phyloP scores from a whole-genome alignment of 2,797 vertebrate genomes.

The Acanthornis magna region DNA sequence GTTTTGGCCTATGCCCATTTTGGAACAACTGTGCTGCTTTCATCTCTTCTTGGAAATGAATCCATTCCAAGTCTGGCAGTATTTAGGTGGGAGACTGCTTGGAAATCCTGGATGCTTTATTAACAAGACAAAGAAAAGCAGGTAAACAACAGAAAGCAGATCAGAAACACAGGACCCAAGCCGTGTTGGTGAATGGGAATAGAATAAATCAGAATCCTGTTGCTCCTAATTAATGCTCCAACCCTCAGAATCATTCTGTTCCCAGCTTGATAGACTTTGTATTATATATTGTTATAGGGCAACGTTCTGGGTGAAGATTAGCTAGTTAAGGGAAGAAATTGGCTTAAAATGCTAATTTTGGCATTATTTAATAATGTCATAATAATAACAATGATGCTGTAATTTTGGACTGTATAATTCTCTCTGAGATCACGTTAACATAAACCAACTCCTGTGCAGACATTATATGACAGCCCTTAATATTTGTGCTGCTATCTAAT shows the following conservation, averaged over 20 bases:
- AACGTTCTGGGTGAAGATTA: neutral
- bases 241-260: neutral
- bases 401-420: neutral
- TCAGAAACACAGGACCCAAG: neutral
- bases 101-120: neutral
- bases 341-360: conserved; percentile 35
- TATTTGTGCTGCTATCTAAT: neutral
- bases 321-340: neutral
- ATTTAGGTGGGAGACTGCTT: conserved; percentile 6
- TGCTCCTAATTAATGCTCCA: conserved; percentile 17
- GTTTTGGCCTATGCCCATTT: conserved; percentile 54
- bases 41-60: conserved; percentile 37
- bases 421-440: neutral
- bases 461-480: neutral
- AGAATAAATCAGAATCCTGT: neutral
- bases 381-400: neutral
- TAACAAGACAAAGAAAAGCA: neutral
- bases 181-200: neutral
- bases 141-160: neutral
- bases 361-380: conserved; percentile 35
- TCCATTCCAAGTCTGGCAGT: neutral
- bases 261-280: neutral
- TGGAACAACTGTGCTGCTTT: conserved; percentile 23
- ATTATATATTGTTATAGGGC: neutral
- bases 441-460: neutral